These are phyloP conservation scores for Pheucticus melanocephalus DNA, from an alignment of 2,113 vertebrate species.

Conservation along the genomic window DNA sequence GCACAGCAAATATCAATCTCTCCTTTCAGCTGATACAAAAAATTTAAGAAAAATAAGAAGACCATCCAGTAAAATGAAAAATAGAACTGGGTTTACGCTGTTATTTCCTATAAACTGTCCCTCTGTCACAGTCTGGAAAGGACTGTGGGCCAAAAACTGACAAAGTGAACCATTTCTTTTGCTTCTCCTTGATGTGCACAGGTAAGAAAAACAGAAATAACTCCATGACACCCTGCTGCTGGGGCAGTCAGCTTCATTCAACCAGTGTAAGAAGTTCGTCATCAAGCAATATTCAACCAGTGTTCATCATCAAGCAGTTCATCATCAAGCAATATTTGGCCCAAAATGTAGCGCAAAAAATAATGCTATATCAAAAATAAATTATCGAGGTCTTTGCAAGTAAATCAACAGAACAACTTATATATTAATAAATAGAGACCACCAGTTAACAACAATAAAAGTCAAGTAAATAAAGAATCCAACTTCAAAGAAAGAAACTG, in stretches of 20 bases:
- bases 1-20: neutral
- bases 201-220: neutral
- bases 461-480: neutral
- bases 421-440: neutral
- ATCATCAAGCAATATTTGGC: neutral
- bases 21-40: neutral
- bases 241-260: neutral
- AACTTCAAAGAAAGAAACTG: neutral
- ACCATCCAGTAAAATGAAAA: neutral
- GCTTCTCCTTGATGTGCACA: neutral
- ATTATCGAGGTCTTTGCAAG: neutral
- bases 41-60: neutral
- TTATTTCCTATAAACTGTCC: neutral
- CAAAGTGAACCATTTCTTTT: neutral
- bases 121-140: neutral
- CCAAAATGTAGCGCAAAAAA: neutral
- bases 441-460: neutral
- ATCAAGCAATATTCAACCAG: neutral
- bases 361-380: neutral
- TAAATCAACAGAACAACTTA: neutral
- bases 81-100: neutral
- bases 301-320: too few species aligned
- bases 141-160: neutral
- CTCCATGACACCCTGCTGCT: neutral
- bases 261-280: neutral